phyloP scores from a whole-genome alignment of 2,113 vertebrate genomes.

The Grus americana region DNA sequence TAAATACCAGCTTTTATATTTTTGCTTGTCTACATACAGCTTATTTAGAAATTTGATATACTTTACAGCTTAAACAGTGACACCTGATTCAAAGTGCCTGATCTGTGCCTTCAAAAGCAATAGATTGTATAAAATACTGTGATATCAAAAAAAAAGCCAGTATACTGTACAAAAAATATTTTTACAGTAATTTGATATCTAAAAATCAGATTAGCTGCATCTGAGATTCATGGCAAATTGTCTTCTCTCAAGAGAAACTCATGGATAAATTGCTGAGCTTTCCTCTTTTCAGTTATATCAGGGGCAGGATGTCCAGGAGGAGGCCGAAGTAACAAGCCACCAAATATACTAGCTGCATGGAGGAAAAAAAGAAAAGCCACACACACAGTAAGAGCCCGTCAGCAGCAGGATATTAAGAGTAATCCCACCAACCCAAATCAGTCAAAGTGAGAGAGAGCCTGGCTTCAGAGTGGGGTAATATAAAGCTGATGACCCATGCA shows the following conservation, averaged over 20 bases:
- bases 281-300: constrained; percentile 83
- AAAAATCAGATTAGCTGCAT: background rate
- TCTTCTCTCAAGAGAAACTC: constrained; percentile 80
- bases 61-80: background rate
- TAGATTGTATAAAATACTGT: background rate
- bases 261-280: constrained; percentile 88
- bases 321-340: constrained; percentile 85
- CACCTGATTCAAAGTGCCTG: background rate
- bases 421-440: background rate
- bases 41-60: background rate
- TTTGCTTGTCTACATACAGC: background rate
- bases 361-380: background rate
- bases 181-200: constrained; percentile 26
- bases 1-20: background rate
- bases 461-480: rapidly evolving
- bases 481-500: background rate
- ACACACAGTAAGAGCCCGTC: background rate
- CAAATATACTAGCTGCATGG: constrained; percentile 86
- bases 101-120: background rate
- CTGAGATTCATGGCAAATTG: constrained; percentile 34
- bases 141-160: background rate
- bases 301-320: constrained; percentile 67
- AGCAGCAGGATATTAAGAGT: background rate
- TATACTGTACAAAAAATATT: constrained; percentile 8
- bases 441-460: rapidly evolving